phyloP scores from a whole-genome alignment of 2,797 vertebrate species.

The Monodelphis domestica region DNA sequence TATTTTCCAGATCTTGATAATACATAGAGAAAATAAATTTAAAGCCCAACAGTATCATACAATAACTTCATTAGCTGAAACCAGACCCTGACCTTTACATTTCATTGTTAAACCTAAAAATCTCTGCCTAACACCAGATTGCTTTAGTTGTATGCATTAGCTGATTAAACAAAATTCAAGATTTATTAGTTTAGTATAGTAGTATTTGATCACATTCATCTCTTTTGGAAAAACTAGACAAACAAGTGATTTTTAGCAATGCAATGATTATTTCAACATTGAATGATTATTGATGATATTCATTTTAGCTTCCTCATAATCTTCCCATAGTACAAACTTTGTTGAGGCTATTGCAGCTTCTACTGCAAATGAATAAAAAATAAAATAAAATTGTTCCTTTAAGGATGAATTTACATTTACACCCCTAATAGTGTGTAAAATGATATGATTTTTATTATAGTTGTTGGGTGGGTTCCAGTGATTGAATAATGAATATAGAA shows the following conservation, averaged over 20 bases:
- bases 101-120: neutral
- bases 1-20: neutral
- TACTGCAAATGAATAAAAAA: constrained; percentile 25
- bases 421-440: neutral
- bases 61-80: constrained; percentile 26
- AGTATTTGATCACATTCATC: constrained; percentile 30
- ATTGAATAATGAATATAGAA: constrained; percentile 44
- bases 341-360: constrained; percentile 23
- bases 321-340: constrained; percentile 15
- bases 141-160: constrained; percentile 39
- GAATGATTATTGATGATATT: neutral
- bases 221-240: constrained; percentile 19
- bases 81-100: neutral
- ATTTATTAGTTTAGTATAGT: constrained; percentile 27
- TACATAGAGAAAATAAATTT: constrained; percentile 50
- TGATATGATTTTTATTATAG: constrained; percentile 40
- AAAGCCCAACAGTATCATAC: neutral
- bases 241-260: constrained; percentile 1
- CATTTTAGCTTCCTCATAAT: constrained; percentile 15
- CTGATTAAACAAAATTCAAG: constrained; percentile 28
- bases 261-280: constrained; percentile 21
- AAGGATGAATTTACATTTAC: neutral
- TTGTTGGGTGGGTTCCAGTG: constrained; percentile 42
- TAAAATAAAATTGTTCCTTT: constrained; percentile 13
- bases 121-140: constrained; percentile 34